Base-by-base conservation (phyloP, 2,113 vertebrate genomes). In the Triplophysa rosa region DNA sequence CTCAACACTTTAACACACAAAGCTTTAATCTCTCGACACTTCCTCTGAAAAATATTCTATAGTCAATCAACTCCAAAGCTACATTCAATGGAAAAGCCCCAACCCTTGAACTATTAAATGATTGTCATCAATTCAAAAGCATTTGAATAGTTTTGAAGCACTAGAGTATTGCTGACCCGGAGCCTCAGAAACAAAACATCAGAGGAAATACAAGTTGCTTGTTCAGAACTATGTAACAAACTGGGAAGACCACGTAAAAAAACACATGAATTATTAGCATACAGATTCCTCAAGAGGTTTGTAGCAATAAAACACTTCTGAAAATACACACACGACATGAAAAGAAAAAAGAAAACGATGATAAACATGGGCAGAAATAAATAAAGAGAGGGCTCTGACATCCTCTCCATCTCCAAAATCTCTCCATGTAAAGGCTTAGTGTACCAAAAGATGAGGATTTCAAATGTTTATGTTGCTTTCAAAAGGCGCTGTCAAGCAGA, bases 81-180 rank as follows among this genome's bases (percentile, higher is more conserved):
- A 82, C 68, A 80, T 78, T 85, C 58, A 77, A 33, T 54, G 37
- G 33, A 33, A 78, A 73, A 33, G n/a, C 11, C 63, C 24, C 14
- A 23, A 33, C 49, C 7, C 11, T 13, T 19, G 8, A 29, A 17
- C 0, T 54, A 33, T 56, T 33, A 70, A 29, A 70, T 52, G 8
- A 67, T 67, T 42, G 47, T 45, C 45, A 52, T 69, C 45, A 26
- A 68, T 45, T 26, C 47, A 68, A 68, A 8, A 64, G 26, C 26
- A 33, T 14, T 4, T 64, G 3, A 4, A n/a, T 16, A 9, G 62
- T 37, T 47, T 67, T 4, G n/a, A 33, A 40, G 64, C 1, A n/a
- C 3, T 5, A 21, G 37, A 67, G 2, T 67, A 21, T 71, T 37
- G 17, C 8, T 19, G 42, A 8, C 8, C 17, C 1, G n/a, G 12